These are phyloP conservation scores for Alethe diademata DNA, from an alignment of 2,113 vertebrate genomes.

Conservation along the genomic window DNA sequence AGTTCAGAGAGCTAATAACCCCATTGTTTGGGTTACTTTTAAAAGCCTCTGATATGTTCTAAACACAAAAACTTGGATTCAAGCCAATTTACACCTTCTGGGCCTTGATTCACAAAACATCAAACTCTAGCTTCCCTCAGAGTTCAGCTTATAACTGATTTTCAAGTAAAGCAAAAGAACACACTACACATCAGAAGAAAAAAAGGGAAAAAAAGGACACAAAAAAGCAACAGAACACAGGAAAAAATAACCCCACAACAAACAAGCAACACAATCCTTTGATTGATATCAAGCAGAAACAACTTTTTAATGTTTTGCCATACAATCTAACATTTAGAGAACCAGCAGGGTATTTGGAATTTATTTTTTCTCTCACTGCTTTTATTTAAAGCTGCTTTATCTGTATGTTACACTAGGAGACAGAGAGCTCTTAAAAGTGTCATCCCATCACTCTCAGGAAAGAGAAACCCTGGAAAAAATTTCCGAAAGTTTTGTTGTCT, in stretches of 20 bases:
- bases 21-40: not conserved
- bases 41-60: not conserved
- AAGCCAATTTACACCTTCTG: not conserved
- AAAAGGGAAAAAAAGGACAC: accelerated
- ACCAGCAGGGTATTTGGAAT: not conserved
- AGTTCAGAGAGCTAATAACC: not conserved
- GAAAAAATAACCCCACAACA: accelerated
- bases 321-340: not conserved
- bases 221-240: not conserved
- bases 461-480: not conserved
- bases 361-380: not conserved
- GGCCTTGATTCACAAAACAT: not conserved
- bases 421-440: not conserved
- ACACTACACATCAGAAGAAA: not conserved
- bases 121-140: not conserved
- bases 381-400: not conserved
- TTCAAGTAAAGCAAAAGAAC: not conserved
- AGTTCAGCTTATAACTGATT: not conserved
- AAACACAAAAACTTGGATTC: not conserved
- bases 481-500: not conserved
- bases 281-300: not conserved
- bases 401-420: not conserved
- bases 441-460: not conserved
- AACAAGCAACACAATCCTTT: not conserved
- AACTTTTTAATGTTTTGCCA: not conserved